These are phyloP conservation scores for Bryconaethiops microstoma DNA, from an alignment of 2,797 vertebrate genomes.

Conservation along the genomic window DNA sequence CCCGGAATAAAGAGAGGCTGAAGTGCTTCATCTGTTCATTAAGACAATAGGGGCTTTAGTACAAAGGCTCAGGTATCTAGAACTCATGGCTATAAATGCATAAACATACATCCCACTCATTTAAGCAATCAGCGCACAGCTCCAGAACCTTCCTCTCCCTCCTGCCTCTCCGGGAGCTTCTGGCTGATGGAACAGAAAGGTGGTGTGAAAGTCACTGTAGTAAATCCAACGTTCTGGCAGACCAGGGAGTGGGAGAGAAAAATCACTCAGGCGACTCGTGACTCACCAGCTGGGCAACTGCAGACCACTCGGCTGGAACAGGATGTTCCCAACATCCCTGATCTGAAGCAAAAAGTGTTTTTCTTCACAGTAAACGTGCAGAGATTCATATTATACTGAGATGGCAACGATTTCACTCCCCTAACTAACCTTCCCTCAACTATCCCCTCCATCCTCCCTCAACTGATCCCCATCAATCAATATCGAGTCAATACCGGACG, in stretches of 20 bases:
- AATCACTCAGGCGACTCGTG: not conserved
- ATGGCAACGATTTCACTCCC: not conserved
- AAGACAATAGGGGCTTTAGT: constrained; percentile 9
- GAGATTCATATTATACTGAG: not conserved
- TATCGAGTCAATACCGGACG: too few species aligned
- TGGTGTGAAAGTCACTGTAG: not conserved
- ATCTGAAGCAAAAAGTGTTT: not conserved
- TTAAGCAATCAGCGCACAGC: not conserved
- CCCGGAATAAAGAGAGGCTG: not conserved
- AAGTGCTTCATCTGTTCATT: constrained; percentile 10
- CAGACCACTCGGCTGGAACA: not conserved
- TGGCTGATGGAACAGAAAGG: not conserved
- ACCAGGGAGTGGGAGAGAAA: not conserved
- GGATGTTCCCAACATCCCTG: constrained; percentile 1
- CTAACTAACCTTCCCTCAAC: too few species aligned
- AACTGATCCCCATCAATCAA: too few species aligned
- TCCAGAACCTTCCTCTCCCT: not conserved
- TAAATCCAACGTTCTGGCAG: constrained; percentile 6
- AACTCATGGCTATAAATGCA: not conserved
- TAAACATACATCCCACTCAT: not conserved
- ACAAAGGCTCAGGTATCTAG: not conserved
- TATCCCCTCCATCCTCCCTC: too few species aligned
- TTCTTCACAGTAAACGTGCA: constrained; percentile 7
- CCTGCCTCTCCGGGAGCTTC: not conserved
- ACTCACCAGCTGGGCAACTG: not conserved